phyloP scores from a whole-genome alignment of 2,113 vertebrate genomes.

The Clarias macrocephalus region DNA sequence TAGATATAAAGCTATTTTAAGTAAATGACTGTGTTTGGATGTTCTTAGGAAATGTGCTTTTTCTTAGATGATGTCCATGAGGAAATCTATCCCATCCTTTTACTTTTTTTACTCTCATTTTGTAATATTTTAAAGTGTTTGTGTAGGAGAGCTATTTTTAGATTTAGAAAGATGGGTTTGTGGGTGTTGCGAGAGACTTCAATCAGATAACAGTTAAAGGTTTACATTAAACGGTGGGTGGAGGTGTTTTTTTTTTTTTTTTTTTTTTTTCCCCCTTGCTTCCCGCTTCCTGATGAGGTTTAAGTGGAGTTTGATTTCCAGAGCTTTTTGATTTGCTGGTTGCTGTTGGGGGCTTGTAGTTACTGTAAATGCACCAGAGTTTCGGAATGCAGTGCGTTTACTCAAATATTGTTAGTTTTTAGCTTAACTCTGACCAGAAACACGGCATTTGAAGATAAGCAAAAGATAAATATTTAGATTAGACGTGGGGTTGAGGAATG shows the following conservation, averaged over 20 bases:
- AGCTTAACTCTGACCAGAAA: constrained; percentile 1
- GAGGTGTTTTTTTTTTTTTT: constrained; percentile 49
- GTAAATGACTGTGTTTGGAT: not conserved
- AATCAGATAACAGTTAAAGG: constrained; percentile 52
- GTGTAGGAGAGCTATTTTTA: not conserved
- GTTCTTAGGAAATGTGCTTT: not conserved
- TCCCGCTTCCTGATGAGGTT: constrained; percentile 43
- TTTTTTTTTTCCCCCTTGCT: constrained; percentile 40
- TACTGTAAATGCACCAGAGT: not conserved
- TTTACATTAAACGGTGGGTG: constrained; percentile 47
- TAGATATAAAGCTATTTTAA: not conserved
- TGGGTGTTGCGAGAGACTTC: constrained; percentile 34
- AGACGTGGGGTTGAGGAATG: constrained; percentile 11
- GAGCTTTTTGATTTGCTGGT: not conserved
- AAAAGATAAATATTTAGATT: constrained; percentile 10
- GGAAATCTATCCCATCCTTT: not conserved
- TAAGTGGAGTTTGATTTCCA: constrained; percentile 46
- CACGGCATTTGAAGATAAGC: constrained; percentile 5
- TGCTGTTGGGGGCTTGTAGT: constrained; percentile 1
- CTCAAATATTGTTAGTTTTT: not conserved
- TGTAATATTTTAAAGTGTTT: not conserved
- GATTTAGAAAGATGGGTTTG: not conserved
- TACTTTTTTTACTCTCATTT: not conserved
- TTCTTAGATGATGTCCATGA: not conserved
- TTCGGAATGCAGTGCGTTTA: not conserved